A percentile compares a stretch with the other conserved stretches of the same genome.
Evolutionary conservation across 2,888 invertebrate species (phyloP).

Genomic region (Ellobium chinense): DNA sequence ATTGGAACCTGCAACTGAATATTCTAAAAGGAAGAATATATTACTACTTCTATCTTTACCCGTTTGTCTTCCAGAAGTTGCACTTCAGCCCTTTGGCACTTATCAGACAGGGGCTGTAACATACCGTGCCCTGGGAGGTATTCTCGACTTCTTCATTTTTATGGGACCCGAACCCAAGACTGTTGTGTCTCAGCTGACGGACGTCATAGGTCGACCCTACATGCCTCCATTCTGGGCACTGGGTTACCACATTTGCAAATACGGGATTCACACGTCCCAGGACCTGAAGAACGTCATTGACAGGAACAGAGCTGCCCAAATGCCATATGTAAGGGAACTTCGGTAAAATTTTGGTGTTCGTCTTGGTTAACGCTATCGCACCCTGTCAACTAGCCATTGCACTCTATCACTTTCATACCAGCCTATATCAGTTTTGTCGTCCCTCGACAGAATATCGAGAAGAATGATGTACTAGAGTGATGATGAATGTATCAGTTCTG

Average conservation of each 20-base stretch:
- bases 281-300: slow-evolving; percentile 66
- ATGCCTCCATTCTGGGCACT: slow-evolving; percentile 67
- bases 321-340: slow-evolving; percentile 70
- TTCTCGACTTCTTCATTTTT: slow-evolving; percentile 66
- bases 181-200: slow-evolving; percentile 59
- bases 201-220: slow-evolving; percentile 59
- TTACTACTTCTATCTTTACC: no score
- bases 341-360: no score
- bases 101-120: slow-evolving; percentile 54
- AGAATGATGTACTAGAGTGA: no score
- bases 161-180: slow-evolving; percentile 57
- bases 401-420: no score
- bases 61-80: slow-evolving; percentile 83
- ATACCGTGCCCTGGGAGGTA: slow-evolving; percentile 63
- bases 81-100: slow-evolving; percentile 81
- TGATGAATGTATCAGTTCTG: no score
- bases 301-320: slow-evolving; percentile 73
- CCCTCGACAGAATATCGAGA: no score
- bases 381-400: no score
- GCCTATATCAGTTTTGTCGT: no score
- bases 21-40: no score
- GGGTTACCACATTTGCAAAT: slow-evolving; percentile 66
- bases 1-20: no score
- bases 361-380: no score
- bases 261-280: slow-evolving; percentile 56